These are phyloP conservation scores for Thaumetopoea pityocampa DNA, from an alignment of 1,140 invertebrate genomes.

Conservation along the genomic window DNA sequence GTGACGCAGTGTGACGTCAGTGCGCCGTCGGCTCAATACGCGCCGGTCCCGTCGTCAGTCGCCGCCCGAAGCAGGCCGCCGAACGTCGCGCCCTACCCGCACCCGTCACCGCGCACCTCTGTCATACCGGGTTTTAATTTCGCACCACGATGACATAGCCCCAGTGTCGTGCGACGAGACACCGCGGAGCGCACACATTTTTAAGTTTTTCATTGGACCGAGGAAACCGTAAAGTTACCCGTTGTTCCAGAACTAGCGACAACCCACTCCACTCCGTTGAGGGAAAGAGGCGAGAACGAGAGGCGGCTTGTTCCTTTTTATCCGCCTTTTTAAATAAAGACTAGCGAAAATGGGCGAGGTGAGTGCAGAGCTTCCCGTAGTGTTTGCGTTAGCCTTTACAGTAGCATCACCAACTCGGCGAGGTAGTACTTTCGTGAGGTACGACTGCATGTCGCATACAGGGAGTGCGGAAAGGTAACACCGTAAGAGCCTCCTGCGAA, in stretches of 20 bases:
- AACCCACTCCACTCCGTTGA: conserved; percentile 63
- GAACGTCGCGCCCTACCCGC: conserved; percentile 64
- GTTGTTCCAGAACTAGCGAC: conserved; percentile 72
- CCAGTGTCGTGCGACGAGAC: conserved; percentile 66
- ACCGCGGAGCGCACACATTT: conserved; percentile 69
- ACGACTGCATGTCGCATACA: conserved; percentile 55
- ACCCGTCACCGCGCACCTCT: conserved; percentile 62
- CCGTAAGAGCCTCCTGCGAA: conserved; percentile 9
- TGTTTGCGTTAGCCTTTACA: conserved; percentile 53
- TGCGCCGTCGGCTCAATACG: conserved; percentile 67
- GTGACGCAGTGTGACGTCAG: conserved; percentile 77
- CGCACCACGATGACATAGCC: conserved; percentile 69
- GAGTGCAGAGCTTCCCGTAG: conserved; percentile 70
- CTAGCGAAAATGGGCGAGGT: conserved; percentile 74
- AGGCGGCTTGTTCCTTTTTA: conserved; percentile 67
- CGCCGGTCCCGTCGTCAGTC: conserved; percentile 61
- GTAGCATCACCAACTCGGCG: conserved; percentile 31
- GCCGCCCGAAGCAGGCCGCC: conserved; percentile 69
- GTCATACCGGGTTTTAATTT: conserved; percentile 72
- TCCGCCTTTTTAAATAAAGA: conserved; percentile 70
- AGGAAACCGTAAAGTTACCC: conserved; percentile 67
- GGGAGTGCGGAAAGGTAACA: conserved; percentile 42
- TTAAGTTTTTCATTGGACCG: conserved; percentile 66
- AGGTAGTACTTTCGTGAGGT: conserved; percentile 54
- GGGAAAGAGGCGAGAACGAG: conserved; percentile 60